Conservation (phyloP, 2,113 vertebrate genomes). For the Malurus melanocephalus region DNA sequence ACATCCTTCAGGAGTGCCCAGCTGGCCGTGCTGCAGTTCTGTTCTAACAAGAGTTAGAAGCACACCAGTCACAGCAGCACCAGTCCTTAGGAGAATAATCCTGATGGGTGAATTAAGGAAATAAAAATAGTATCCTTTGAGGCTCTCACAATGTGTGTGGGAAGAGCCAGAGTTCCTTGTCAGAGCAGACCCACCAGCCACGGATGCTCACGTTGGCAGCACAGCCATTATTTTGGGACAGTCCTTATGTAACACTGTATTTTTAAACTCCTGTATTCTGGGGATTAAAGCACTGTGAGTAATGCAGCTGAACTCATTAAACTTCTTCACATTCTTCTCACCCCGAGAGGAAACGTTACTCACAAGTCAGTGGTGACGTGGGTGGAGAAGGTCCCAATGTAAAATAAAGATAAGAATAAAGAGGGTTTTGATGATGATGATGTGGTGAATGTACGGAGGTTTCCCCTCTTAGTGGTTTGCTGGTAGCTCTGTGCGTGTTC, state of each 20-base stretch:
- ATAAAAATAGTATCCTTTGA: neutral
- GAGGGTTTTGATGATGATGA: neutral
- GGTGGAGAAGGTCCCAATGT: neutral
- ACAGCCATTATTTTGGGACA: slow-evolving; percentile 24
- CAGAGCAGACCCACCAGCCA: neutral
- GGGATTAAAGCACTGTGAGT: slow-evolving; percentile 22
- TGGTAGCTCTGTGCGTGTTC: neutral
- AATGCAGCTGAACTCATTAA: slow-evolving; percentile 39
- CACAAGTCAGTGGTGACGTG: neutral
- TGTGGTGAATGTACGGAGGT: neutral
- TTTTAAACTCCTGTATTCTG: slow-evolving; percentile 24
- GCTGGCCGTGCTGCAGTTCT: neutral
- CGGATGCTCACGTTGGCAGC: neutral
- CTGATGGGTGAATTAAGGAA: neutral
- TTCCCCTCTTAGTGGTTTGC: neutral
- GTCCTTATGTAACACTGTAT: neutral
- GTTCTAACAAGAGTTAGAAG: neutral
- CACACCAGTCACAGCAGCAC: neutral
- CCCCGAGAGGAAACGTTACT: neutral
- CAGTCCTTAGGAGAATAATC: neutral
- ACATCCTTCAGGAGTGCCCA: neutral
- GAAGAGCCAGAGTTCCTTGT: slow-evolving; percentile 15
- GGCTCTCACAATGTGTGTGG: neutral
- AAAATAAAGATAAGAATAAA: slow-evolving; percentile 1
- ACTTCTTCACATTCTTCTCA: neutral